phyloP scores from a whole-genome alignment of 2,797 vertebrate species.

The Enteromius anoplus region DNA sequence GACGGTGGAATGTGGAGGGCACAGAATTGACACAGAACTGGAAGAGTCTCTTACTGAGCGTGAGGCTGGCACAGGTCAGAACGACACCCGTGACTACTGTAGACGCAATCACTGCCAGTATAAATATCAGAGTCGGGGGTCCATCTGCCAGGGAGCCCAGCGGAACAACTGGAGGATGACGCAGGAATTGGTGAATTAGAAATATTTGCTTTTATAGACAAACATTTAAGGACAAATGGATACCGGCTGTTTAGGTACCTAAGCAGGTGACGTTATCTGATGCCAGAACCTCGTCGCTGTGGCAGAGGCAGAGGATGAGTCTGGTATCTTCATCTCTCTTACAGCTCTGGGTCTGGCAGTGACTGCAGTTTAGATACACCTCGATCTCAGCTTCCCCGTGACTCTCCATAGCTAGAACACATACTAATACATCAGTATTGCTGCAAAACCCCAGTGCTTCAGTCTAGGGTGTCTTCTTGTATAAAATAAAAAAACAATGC shows the following conservation, averaged over 20 bases:
- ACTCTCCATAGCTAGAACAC: slow-evolving; percentile 82
- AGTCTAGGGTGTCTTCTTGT: not conserved
- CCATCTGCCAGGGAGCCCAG: slow-evolving; percentile 68
- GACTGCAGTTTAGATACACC: slow-evolving; percentile 88
- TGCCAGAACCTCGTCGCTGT: slow-evolving; percentile 82
- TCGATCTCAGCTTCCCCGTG: slow-evolving; percentile 90
- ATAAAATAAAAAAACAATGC: not conserved
- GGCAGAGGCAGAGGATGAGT: slow-evolving; percentile 82
- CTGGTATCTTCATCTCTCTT: slow-evolving; percentile 78
- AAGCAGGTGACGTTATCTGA: slow-evolving; percentile 84
- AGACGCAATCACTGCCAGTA: slow-evolving; percentile 83
- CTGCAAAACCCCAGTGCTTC: not conserved
- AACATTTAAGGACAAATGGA: not conserved
- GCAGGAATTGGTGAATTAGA: not conserved
- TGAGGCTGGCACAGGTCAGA: slow-evolving; percentile 84
- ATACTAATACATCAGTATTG: slow-evolving; percentile 16
- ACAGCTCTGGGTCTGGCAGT: slow-evolving; percentile 88
- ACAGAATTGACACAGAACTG: slow-evolving; percentile 76
- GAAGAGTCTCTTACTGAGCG: slow-evolving; percentile 85
- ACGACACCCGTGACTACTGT: slow-evolving; percentile 80
- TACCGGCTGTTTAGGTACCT: slow-evolving; percentile 59
- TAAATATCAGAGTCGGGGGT: slow-evolving; percentile 79
- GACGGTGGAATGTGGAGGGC: slow-evolving; percentile 77
- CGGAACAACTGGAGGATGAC: slow-evolving; percentile 62
- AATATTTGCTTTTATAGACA: not conserved